A percentile compares a stretch with the other conserved stretches of the same genome.
Evolutionary conservation across 1,140 invertebrate genomes (phyloP).

Genomic region (Proctacanthus coquilletti): DNA sequence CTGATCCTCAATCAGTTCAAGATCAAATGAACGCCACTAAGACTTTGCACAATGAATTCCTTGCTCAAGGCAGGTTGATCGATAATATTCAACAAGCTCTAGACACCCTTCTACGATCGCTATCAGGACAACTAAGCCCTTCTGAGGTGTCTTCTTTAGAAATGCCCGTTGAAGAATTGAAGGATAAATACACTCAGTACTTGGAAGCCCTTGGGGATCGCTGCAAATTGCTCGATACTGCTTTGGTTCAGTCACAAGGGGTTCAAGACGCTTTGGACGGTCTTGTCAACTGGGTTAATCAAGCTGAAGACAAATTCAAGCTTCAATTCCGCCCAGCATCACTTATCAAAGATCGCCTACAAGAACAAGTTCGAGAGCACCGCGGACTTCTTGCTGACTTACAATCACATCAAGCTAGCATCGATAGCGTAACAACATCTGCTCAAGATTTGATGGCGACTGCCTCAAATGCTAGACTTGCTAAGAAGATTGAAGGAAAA

Average conservation of each 20-base stretch:
- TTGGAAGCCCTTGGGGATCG: conserved; percentile 52
- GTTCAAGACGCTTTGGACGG: conserved; percentile 82
- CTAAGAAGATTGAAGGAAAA: conserved; percentile 78
- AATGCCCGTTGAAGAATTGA: conserved; percentile 58
- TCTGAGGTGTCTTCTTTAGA: conserved; percentile 63
- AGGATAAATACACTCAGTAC: conserved; percentile 61
- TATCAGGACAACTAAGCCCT: conserved; percentile 65
- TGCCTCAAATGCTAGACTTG: conserved; percentile 69
- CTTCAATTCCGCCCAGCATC: conserved; percentile 66
- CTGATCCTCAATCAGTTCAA: conserved; percentile 74
- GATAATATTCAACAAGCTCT: conserved; percentile 54
- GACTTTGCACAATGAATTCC: conserved; percentile 69
- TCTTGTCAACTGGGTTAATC: conserved; percentile 68
- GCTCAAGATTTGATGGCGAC: conserved; percentile 66
- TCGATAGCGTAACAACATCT: conserved; percentile 62
- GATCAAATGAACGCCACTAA: conserved; percentile 75
- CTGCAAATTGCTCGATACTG: conserved; percentile 74
- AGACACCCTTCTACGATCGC: conserved; percentile 50
- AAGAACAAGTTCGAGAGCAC: conserved; percentile 76
- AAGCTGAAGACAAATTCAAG: conserved; percentile 71
- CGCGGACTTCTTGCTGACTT: conserved; percentile 67
- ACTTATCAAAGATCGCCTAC: conserved; percentile 71
- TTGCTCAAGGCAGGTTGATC: conserved; percentile 68
- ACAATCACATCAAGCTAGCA: conserved; percentile 66
- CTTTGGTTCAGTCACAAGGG: conserved; percentile 84